phyloP scores from a whole-genome alignment of 2,888 invertebrate species.

The Octonoba sinensis region DNA sequence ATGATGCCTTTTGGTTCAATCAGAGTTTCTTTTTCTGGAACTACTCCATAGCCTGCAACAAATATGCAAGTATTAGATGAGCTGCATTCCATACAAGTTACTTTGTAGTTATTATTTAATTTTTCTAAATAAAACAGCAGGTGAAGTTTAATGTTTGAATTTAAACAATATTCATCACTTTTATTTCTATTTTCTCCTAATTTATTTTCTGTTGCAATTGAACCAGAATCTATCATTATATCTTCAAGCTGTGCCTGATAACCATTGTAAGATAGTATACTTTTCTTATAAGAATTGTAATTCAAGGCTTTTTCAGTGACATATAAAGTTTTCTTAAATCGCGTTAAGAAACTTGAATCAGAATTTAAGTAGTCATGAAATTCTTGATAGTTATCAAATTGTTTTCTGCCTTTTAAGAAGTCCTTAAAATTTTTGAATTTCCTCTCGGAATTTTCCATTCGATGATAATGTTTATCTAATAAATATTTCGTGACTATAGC shows the following conservation, averaged over 20 bases:
- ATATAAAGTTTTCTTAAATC: conserved; percentile 30
- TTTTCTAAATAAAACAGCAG: conserved; percentile 22
- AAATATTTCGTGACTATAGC: conserved; percentile 25
- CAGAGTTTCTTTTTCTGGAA: conserved; percentile 74
- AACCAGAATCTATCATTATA: background rate
- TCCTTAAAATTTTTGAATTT: conserved; percentile 23
- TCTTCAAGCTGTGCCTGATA: conserved; percentile 1
- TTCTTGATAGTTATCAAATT: conserved; percentile 39
- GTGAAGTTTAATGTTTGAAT: conserved; percentile 15
- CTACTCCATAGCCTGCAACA: conserved; percentile 82
- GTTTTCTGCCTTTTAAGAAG: conserved; percentile 20
- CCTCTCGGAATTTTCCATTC: conserved; percentile 13
- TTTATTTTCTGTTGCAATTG: background rate
- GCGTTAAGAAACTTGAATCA: conserved; percentile 18
- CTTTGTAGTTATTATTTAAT: conserved; percentile 31
- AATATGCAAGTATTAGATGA: conserved; percentile 75
- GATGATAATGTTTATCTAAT: conserved; percentile 30
- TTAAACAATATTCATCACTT: background rate
- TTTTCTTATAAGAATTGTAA: conserved; percentile 37
- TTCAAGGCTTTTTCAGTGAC: conserved; percentile 49
- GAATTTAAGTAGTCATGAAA: conserved; percentile 15
- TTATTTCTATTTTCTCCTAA: background rate
- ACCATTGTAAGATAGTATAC: conserved; percentile 28
- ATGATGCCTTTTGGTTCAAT: conserved; percentile 76
- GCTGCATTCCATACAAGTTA: conserved; percentile 41